phyloP scores from a whole-genome alignment of 2,797 vertebrate genomes.

The Prionace glauca region DNA sequence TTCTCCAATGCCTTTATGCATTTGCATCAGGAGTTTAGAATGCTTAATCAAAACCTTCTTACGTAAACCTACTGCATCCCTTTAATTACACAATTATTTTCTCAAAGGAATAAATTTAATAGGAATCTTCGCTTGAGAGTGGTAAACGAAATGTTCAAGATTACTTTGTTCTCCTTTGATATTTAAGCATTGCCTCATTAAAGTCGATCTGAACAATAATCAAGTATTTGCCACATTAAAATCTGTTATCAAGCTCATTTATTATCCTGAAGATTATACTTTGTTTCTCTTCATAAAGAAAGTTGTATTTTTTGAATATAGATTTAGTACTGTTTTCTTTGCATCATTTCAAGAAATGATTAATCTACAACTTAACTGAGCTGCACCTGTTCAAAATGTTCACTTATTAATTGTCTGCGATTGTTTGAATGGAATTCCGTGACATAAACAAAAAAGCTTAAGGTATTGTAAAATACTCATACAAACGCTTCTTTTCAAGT shows the following conservation, averaged over 20 bases:
- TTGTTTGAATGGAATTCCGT: not conserved
- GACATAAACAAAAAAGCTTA: not conserved
- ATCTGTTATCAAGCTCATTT: not conserved
- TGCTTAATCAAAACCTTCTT: not conserved
- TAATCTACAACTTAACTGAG: not conserved
- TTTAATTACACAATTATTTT: conserved; percentile 5
- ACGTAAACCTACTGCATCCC: not conserved
- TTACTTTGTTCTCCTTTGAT: not conserved
- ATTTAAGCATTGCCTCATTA: not conserved
- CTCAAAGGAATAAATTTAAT: conserved; percentile 1
- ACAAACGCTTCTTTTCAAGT: not conserved
- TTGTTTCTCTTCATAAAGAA: not conserved
- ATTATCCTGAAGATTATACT: not conserved
- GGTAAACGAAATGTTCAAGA: not conserved
- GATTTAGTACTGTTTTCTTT: not conserved
- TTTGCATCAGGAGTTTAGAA: not conserved
- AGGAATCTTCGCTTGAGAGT: not conserved
- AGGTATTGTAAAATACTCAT: not conserved
- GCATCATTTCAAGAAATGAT: not conserved
- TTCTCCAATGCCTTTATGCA: not conserved
- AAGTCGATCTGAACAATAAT: not conserved
- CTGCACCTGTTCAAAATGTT: not conserved
- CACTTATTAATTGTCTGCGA: not conserved
- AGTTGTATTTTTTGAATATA: not conserved
- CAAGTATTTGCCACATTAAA: not conserved